phyloP scores from a whole-genome alignment of 2,113 vertebrate species.

The Lampris megalopsis region DNA sequence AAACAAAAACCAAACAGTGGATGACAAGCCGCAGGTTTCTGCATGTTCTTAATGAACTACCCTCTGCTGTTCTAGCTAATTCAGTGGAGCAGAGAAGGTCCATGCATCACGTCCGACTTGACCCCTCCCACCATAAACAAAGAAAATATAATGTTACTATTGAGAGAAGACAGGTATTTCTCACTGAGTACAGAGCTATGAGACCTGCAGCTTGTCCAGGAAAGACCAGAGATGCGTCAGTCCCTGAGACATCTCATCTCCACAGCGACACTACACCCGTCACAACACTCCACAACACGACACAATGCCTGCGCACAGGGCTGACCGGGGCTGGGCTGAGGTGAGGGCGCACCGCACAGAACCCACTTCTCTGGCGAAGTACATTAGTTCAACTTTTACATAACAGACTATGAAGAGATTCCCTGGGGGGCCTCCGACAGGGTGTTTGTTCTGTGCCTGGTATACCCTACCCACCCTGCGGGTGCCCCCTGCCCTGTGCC shows the following conservation, averaged over 20 bases:
- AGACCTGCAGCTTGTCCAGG: conserved; percentile 76
- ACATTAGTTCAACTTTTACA: background rate
- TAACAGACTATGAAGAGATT: background rate
- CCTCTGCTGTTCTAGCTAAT: conserved; percentile 19
- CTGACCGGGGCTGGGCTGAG: conserved; percentile 46
- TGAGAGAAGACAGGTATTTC: background rate
- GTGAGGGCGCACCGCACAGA: conserved; percentile 61
- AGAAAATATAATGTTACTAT: no score
- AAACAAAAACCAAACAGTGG: conserved; percentile 55
- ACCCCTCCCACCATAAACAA: background rate
- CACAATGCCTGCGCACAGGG: conserved; percentile 72
- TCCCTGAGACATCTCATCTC: conserved; percentile 58
- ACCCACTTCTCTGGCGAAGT: background rate
- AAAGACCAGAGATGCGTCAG: conserved; percentile 65
- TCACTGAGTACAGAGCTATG: conserved; percentile 33
- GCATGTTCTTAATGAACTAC: conserved; percentile 49
- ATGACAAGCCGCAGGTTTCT: conserved; percentile 74
- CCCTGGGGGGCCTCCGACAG: background rate
- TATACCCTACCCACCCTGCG: conserved; percentile 53
- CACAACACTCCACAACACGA: conserved; percentile 84
- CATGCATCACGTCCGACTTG: background rate
- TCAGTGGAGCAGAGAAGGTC: conserved; percentile 8
- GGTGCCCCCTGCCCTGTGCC: conserved; percentile 50
- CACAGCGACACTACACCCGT: conserved; percentile 69
- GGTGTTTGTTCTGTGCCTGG: conserved; percentile 38